phyloP scores from a whole-genome alignment of 1,140 invertebrate genomes.

The Drosophila sechellia region DNA sequence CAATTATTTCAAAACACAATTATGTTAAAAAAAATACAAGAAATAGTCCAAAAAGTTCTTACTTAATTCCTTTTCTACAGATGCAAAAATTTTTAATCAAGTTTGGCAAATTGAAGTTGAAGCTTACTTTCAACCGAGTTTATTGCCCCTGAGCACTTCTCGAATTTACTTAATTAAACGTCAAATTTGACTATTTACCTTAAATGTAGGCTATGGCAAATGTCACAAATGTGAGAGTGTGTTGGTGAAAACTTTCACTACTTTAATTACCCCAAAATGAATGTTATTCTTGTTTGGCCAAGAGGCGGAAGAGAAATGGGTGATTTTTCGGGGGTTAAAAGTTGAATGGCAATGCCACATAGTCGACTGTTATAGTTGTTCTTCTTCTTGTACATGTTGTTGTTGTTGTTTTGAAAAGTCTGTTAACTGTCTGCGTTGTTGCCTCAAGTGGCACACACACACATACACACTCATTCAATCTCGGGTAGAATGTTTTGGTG shows the following conservation, averaged over 20 bases:
- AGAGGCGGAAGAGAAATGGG: neutral
- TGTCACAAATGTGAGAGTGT: slow-evolving; percentile 7
- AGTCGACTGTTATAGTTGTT: slow-evolving; percentile 35
- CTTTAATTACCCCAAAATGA: slow-evolving; percentile 74
- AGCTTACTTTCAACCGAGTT: slow-evolving; percentile 1
- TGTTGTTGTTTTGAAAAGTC: slow-evolving; percentile 64
- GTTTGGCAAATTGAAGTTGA: slow-evolving; percentile 10
- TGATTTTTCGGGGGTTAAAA: neutral
- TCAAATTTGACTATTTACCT: slow-evolving; percentile 43
- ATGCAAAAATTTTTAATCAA: slow-evolving; percentile 2
- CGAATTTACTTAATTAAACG: slow-evolving; percentile 25
- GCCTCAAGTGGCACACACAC: slow-evolving; percentile 55
- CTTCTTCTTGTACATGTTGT: slow-evolving; percentile 5
- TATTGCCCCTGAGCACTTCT: slow-evolving; percentile 11
- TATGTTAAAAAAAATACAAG: neutral
- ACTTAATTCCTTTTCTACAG: neutral
- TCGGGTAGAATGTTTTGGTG: slow-evolving; percentile 19
- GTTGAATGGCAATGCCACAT: slow-evolving; percentile 50
- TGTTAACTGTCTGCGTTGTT: slow-evolving; percentile 75
- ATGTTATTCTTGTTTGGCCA: slow-evolving; percentile 44
- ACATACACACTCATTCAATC: neutral
- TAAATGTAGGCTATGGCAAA: slow-evolving; percentile 74
- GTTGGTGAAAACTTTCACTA: slow-evolving; percentile 64
- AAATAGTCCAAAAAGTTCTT: neutral
- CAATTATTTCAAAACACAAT: neutral